Percentiles rank a stretch among this genome's conserved stretches.
Evolutionary conservation across 2,888 invertebrate genomes (phyloP).

Genomic region (Steinernema hermaphroditum): DNA sequence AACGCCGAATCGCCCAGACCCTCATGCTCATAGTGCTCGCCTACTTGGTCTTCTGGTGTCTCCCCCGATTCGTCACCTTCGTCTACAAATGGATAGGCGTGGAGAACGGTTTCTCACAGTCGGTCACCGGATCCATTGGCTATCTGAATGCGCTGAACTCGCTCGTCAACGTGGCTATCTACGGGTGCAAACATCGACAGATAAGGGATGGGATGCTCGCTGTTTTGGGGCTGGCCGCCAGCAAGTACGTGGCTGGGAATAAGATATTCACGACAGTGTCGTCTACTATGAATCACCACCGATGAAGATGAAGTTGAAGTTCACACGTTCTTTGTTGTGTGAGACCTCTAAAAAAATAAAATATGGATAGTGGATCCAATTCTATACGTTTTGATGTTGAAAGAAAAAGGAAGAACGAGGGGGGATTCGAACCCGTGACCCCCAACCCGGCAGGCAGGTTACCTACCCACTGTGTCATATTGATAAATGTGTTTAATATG

Average conservation of each 20-base stretch:
- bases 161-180: not conserved
- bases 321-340: no score
- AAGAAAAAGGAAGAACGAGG: no score
- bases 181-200: constrained; percentile 6
- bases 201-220: not conserved
- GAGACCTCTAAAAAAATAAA: no score
- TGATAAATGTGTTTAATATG: no score
- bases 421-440: no score
- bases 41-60: not conserved
- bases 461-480: no score
- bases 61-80: not conserved
- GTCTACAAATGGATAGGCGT: not conserved
- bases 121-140: not conserved
- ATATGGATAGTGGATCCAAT: no score
- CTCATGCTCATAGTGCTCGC: not conserved
- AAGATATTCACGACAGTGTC: not conserved
- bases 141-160: not conserved
- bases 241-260: not conserved
- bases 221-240: not conserved
- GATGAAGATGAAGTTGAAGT: no score
- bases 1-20: not conserved
- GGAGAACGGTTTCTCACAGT: not conserved
- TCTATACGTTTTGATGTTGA: no score
- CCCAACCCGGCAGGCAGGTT: no score
- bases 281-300: not conserved